phyloP scores from a whole-genome alignment of 92 coral and sea anemone genomes.

The Umimayanthus chanpuru region DNA sequence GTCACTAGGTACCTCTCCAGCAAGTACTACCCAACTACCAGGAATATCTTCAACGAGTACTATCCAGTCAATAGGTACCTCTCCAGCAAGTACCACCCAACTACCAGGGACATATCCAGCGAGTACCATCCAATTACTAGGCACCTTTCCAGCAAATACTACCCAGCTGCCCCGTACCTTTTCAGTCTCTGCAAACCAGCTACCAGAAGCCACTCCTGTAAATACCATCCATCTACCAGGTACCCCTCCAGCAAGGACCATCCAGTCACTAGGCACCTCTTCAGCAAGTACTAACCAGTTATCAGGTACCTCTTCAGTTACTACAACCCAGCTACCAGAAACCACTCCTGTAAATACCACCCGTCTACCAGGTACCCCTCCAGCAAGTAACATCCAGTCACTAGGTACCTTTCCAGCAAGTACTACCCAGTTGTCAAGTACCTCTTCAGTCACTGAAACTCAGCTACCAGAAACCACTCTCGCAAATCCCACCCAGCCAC shows the following conservation, averaged over 20 bases:
- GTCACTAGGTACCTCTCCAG: background rate
- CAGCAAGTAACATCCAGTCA: constrained; percentile 1
- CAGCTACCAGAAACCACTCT: background rate
- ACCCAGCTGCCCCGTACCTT: background rate
- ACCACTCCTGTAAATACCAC: background rate
- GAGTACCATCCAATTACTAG: background rate
- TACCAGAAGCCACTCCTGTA: background rate
- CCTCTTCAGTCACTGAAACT: too few relatives aligned
- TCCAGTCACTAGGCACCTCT: background rate
- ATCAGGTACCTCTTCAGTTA: background rate
- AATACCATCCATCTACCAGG: background rate
- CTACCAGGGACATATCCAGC: background rate
- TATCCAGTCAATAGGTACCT: background rate
- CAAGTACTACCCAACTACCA: background rate
- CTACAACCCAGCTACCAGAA: background rate
- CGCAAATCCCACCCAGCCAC: background rate
- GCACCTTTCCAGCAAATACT: background rate
- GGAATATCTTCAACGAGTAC: background rate
- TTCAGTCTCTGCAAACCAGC: background rate
- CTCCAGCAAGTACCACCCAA: background rate
- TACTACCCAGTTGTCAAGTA: background rate
- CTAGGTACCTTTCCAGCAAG: background rate
- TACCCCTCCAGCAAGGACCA: background rate
- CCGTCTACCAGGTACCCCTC: background rate
- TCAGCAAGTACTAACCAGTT: background rate